Evolutionary conservation across 2,797 vertebrate genomes (phyloP), one percentile per base, ranked within the genome.

Genomic region (Steatocranus sp.): DNA sequence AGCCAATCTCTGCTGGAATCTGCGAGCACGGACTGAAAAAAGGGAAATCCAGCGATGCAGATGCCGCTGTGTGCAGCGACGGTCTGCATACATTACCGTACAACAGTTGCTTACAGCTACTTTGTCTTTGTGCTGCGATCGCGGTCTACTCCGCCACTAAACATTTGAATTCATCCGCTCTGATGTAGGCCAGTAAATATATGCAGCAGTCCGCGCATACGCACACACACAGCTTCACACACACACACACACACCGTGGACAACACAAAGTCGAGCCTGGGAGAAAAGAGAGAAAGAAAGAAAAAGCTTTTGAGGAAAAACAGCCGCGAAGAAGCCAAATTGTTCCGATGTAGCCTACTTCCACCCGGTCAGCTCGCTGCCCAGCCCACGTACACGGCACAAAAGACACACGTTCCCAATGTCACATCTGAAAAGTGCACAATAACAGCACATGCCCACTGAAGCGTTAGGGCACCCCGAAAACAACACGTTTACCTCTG

Each of bases 41-140:
- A 46, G 41, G 78, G 70, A 77, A 81, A 74, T 51, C 77, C 86
- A 49, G 89, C 89, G 89, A 87, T 82, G 89, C 90, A 89, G 88
- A 87, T 77, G 66, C 58, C 75, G 87, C 88, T 91, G 87, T 66
- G 86, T 85, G 87, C 79, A 68, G 89, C 80, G 88, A 90, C 87
- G 87, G 25, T 92, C 91, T 90, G 92, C 90, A 86, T 94, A 88
- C 84, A 92, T 83, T 75, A 89, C 87, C 88, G 88, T 41, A 88
- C 88, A 91, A 94, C 92, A 93, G 92, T 93, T 93, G 92, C 89
- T 91, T 78, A 79, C 91, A 91, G 91, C 93, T 77, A 87, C 84
- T 92, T 91, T 79, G 93, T 91, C 93, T 95, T 93, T 95, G 93
- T 94, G 94, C 92, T 83, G 87, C 88, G 86, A 87, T 88, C 87